Evolutionary conservation across 2,888 invertebrate species (phyloP), one percentile per base, ranked within the genome.

Genomic region (Drosophila sordidapex): DNA sequence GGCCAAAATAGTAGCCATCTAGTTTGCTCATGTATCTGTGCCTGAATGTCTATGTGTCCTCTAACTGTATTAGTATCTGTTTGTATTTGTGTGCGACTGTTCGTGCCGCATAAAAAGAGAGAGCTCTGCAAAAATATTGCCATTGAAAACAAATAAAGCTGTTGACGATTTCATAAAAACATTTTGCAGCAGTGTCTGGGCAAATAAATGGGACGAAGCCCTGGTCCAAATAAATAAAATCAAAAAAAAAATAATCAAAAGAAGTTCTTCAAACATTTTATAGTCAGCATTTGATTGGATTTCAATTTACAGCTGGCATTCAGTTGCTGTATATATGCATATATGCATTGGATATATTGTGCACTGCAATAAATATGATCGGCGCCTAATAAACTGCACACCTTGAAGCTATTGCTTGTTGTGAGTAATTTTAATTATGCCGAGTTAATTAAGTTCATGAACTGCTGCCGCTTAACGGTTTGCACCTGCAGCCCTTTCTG

Each of bases 81-180:
- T 29, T 52, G 63, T 73, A 21, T 62, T 35, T 73, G 67, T 68
- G 60, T 54, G 60, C 25, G 46, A 46, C 36, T 31, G 40, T 51
- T 51, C 49, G 63, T 31, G 56, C 49, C 52, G n/a, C 31, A 59
- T 54, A 52, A 64, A 64, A 65, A 48, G 58, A 66, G 52, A 65
- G 70, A 64, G 43, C 66, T 52, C 51, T 68, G 75, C 57, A 76
- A 85, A 89, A 89, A 89, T 87, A 89, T 87, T 87, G 86, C 79
- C 82, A 85, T 87, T 89, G 87, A 86, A 89, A 87, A 89, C 89
- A 87, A 87, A 87, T 89, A 87, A 87, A 89, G 87, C 86, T 89
- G 82, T 87, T 85, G 87, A 89, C 82, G 87, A 75, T 87, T 87
- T 87, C 85, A 85, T 87, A 87, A 89, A 87, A 88, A 75, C 80